These are phyloP conservation scores for Idris sp. DNA, from an alignment of 1,140 invertebrate genomes.

Conservation along the genomic window DNA sequence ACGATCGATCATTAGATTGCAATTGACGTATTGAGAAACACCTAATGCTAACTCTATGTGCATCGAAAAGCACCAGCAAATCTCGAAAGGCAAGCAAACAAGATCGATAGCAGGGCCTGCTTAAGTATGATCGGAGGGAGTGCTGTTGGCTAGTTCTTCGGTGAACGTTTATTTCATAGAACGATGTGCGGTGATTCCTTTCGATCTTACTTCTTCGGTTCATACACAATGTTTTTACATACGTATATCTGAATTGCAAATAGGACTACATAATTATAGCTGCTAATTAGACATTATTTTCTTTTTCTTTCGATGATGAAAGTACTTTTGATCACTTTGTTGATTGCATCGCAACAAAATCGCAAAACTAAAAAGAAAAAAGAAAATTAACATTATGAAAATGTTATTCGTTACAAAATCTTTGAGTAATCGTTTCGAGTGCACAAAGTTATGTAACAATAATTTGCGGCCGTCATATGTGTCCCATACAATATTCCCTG, in stretches of 20 bases:
- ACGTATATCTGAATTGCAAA: slow-evolving; percentile 53
- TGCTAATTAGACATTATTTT: slow-evolving; percentile 59
- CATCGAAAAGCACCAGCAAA: slow-evolving; percentile 36
- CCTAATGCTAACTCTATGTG: slow-evolving; percentile 22
- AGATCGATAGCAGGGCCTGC: slow-evolving; percentile 63
- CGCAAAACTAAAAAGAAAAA: slow-evolving; percentile 18
- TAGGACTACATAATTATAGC: slow-evolving; percentile 52
- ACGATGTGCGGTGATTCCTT: slow-evolving; percentile 53
- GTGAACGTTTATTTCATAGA: slow-evolving; percentile 46
- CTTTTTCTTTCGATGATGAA: slow-evolving; percentile 54
- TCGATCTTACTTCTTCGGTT: slow-evolving; percentile 34
- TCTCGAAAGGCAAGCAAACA: slow-evolving; percentile 56
- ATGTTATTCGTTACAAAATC: slow-evolving; percentile 49
- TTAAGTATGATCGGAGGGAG: slow-evolving; percentile 47
- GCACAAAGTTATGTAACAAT: slow-evolving; percentile 14
- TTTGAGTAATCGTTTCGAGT: slow-evolving; percentile 13
- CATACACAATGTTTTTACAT: slow-evolving; percentile 41
- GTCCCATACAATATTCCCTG: too few relatives aligned
- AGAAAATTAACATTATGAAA: slow-evolving; percentile 5
- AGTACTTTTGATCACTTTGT: slow-evolving; percentile 46
- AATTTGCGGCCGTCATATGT: slow-evolving; percentile 22
- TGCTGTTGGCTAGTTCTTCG: slow-evolving; percentile 33
- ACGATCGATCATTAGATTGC: slow-evolving; percentile 62
- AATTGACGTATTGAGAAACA: slow-evolving; percentile 63
- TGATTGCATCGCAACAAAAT: slow-evolving; percentile 38